Conservation (phyloP, 30 jellyfish, hydroid and myxozoan species). For the Morbakka virulenta region DNA sequence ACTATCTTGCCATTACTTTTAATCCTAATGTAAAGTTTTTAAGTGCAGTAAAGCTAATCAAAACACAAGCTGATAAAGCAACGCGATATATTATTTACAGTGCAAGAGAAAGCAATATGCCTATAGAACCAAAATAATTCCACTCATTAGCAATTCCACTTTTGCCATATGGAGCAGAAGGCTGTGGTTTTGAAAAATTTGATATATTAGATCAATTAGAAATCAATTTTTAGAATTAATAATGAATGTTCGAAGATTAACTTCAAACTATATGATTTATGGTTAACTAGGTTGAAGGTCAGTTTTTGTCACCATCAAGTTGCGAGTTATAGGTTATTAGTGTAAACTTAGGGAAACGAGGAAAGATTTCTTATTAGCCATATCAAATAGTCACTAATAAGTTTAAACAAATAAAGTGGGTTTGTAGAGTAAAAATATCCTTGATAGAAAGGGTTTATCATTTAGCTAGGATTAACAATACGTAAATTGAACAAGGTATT, state of each 20-base stretch:
- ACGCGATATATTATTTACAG: conserved; percentile 8
- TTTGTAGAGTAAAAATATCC: too few species aligned
- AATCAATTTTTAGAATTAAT: conserved; percentile 1
- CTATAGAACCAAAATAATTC: conserved; percentile 4
- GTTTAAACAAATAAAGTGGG: too few species aligned
- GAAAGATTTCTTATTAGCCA: too few species aligned
- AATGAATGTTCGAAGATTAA: background rate
- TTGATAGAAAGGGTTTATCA: too few species aligned
- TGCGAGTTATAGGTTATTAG: too few species aligned
- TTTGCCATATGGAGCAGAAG: conserved; percentile 17
- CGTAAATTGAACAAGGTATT: too few species aligned
- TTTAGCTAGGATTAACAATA: too few species aligned
- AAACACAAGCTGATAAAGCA: conserved; percentile 28
- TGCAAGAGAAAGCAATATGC: conserved; percentile 10
- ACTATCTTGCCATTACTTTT: conserved; percentile 6
- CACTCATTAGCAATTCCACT: background rate
- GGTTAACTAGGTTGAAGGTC: too few species aligned
- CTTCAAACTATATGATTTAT: too few species aligned
- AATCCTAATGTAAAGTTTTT: conserved; percentile 2
- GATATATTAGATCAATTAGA: conserved; percentile 2
- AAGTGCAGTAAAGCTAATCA: conserved; percentile 7
- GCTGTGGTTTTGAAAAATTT: conserved; percentile 19
- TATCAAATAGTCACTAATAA: too few species aligned
- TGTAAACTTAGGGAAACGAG: too few species aligned
- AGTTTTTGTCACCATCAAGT: too few species aligned